Base-by-base conservation (phyloP, 2,888 invertebrate genomes). In the Drosophila ezoana region DNA sequence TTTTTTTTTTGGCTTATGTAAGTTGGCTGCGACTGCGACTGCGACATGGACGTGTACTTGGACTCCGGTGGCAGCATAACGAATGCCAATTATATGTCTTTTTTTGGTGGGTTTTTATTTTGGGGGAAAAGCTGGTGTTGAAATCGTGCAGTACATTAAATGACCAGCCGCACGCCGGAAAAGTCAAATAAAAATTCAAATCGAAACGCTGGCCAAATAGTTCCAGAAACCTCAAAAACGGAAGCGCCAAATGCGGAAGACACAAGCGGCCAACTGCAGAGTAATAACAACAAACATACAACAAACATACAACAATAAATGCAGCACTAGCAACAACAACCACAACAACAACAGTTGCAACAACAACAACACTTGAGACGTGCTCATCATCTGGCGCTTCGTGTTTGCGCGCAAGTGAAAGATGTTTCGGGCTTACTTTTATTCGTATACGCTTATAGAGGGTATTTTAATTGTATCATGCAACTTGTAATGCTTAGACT, bases 171-270 rank as follows among this genome's bases (percentile, higher is more conserved):
- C 43, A 57, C 56, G 44, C 54, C 65, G 72, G 76, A 77, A 80
- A 81, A 72, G 51, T 65, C 64, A 45, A 63, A 61, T 28, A 61
- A 57, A 79, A 75, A 71, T 60, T 58, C 61, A 58, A 67, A 64
- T 33, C 23, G 61, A 43, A 54, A 23, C 23, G 43, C n/a, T n/a
- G 13, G 33, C 45, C 28, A 52, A 63, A 53, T 33, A 45, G 57
- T 52, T 53, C 44, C 45, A 45, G 37, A 56, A 73, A 60, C 20
- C 38, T 37, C 23, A 43, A 73, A 33, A 83, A 86, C 75, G 83
- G 82, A 82, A 82, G 68, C 52, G 47, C 23, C 51, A 52, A 68
- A 81, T 57, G 79, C 82, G 82, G 82, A 82, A 82, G 85, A 45
- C 49, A 49, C 49, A 37, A 61, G 48, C 44, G 20, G 43, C 38